A percentile compares a stretch with the other conserved stretches of the same genome.
These are phyloP conservation scores for Gadopsis bispinosus DNA, from an alignment of 2,797 vertebrate genomes.

Conservation along the genomic window DNA sequence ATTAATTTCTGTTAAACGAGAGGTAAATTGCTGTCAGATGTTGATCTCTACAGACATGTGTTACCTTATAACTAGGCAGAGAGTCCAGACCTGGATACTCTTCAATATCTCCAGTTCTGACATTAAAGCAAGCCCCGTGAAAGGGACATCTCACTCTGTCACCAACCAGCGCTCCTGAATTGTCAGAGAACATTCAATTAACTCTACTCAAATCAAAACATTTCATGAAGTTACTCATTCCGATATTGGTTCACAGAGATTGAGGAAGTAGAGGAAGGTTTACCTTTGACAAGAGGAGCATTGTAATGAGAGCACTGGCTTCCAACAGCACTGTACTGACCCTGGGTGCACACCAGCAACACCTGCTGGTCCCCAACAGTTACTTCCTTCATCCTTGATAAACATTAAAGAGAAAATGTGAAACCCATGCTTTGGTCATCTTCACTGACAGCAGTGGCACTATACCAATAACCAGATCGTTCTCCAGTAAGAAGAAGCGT, in stretches of 20 bases:
- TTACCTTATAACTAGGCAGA: slow-evolving; percentile 88
- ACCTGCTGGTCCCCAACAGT: slow-evolving; percentile 82
- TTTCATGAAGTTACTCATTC: background rate
- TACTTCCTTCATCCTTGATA: slow-evolving; percentile 88
- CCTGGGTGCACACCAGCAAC: slow-evolving; percentile 85
- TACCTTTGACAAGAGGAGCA: slow-evolving; percentile 90
- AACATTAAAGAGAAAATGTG: background rate
- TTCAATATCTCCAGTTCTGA: slow-evolving; percentile 91
- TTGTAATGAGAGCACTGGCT: slow-evolving; percentile 88
- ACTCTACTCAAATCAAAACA: background rate
- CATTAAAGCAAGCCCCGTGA: slow-evolving; percentile 91
- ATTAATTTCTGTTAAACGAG: background rate
- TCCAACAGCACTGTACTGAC: slow-evolving; percentile 87
- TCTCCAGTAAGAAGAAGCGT: background rate
- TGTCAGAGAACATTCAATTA: background rate
- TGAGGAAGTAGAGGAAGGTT: background rate
- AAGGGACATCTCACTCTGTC: slow-evolving; percentile 90
- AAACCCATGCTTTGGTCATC: background rate
- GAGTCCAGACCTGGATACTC: slow-evolving; percentile 91
- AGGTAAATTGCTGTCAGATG: background rate
- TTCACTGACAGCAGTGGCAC: background rate
- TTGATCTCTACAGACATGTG: background rate
- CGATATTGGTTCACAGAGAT: background rate
- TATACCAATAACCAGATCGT: background rate
- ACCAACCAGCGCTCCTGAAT: slow-evolving; percentile 84